These are phyloP conservation scores for Cremastinae sp. DNA, from an alignment of 2,888 invertebrate genomes.

Conservation along the genomic window DNA sequence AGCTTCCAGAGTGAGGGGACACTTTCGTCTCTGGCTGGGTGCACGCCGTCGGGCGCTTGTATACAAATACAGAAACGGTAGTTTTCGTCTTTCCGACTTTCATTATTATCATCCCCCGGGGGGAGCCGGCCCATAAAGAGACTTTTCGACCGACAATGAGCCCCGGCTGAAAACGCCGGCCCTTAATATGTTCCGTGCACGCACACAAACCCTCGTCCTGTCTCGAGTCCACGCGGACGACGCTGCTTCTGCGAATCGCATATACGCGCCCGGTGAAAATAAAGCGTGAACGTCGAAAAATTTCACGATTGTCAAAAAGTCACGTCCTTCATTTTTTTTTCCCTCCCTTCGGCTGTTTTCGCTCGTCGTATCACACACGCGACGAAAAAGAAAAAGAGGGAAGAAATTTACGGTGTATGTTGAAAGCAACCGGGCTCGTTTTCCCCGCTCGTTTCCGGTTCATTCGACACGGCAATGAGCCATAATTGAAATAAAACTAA, in stretches of 20 bases:
- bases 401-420: conserved; percentile 3
- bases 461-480: conserved; percentile 58
- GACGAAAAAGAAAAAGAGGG: conserved; percentile 7
- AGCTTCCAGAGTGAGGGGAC: conserved; percentile 32
- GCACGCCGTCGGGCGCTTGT: not conserved
- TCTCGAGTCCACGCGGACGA: not conserved
- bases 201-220: too few species aligned
- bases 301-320: conserved; percentile 62
- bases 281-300: conserved; percentile 54
- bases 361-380: conserved; percentile 2
- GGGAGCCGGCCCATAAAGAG: conserved; percentile 50
- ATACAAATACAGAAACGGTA: conserved; percentile 4
- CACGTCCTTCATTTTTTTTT: conserved; percentile 44
- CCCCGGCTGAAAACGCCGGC: conserved; percentile 45
- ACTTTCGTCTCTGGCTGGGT: conserved; percentile 17
- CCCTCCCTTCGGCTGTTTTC: conserved; percentile 5
- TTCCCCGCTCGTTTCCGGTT: conserved; percentile 56
- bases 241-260: not conserved
- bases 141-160: conserved; percentile 62
- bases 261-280: conserved; percentile 25
- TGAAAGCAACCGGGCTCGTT: conserved; percentile 6
- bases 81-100: conserved; percentile 44
- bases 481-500: conserved; percentile 54
- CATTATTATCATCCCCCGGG: conserved; percentile 60
- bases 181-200: conserved; percentile 20